Percentiles rank a stretch among this genome's conserved stretches.
These are phyloP conservation scores for Tragelaphus buxtoni DNA, from an alignment of 2,113 vertebrate genomes.

Conservation along the genomic window DNA sequence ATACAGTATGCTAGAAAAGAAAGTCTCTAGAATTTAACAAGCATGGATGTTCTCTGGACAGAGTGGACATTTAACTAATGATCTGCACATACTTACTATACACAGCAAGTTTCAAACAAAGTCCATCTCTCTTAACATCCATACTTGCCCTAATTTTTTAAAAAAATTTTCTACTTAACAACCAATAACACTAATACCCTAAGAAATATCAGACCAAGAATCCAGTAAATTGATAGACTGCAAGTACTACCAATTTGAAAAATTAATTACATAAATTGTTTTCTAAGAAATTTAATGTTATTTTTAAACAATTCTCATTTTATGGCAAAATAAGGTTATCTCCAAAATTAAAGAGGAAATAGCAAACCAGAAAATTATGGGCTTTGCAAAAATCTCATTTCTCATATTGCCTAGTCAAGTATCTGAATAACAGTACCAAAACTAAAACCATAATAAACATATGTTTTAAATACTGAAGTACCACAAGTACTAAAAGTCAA, in stretches of 20 bases:
- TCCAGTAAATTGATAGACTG: not conserved
- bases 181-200: not conserved
- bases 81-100: not conserved
- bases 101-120: not conserved
- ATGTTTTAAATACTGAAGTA: not conserved
- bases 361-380: not conserved
- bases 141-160: not conserved
- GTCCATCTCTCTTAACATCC: not conserved
- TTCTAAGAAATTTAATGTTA: not conserved
- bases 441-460: not conserved
- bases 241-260: not conserved
- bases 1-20: not conserved
- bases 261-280: not conserved
- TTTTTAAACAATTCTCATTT: not conserved
- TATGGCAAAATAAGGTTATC: conserved; percentile 15
- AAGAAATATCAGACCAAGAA: not conserved
- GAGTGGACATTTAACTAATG: not conserved
- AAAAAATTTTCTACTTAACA: not conserved
- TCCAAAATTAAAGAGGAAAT: not conserved
- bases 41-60: not conserved
- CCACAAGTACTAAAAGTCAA: not conserved
- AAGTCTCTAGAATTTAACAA: not conserved
- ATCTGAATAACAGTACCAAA: not conserved
- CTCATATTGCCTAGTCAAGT: not conserved
- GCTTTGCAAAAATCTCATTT: not conserved